Base-by-base conservation (phyloP, 2,797 vertebrate genomes). In the Mionectes olivaceus region DNA sequence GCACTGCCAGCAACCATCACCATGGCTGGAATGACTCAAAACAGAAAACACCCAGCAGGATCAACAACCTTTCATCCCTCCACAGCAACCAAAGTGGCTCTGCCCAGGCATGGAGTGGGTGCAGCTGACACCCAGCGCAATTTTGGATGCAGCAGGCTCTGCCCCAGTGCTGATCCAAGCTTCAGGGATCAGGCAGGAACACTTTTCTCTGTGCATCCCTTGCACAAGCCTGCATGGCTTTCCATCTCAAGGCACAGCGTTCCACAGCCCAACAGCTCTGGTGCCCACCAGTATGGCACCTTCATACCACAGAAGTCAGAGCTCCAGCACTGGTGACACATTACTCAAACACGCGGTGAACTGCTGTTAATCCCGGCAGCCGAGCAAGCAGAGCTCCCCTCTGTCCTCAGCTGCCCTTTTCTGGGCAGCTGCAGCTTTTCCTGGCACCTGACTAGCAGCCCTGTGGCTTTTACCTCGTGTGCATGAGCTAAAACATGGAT, bases 361-460 rank as follows among this genome's bases (percentile, higher is more conserved):
- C 89, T 60, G 82, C 83, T 80, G 56, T 13, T 83, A 84, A 93
- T 74, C 46, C 92, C 71, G 39, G 75, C 68, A 92, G 87, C 63
- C 7, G 0, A 65, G 77, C 11, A 13, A 80, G 87, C 61, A 82
- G 44, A 97, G 85, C 83, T 96, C 44, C 37, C 43, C 39, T 76
- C 76, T 93, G 87, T 91, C 94, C 77, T 93, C 6, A 5, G 71
- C 25, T 82, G 70, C 85, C 83, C 93, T 90, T 83, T 73, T 43
- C 81, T 41, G 41, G 87, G 93, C 85, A 83, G 87, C 74, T 79
- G 56, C 41, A 96, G 83, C 37, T 84, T 94, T 90, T 95, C 78
- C 89, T 95, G 82, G 70, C 77, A 87, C 56, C 83, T 73, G 47
- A 93, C 49, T 43, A 60, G 85, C 65, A 94, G 44, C n/a, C 33